Conservation (phyloP, 2,888 invertebrate species). For the Caprella mutica region DNA sequence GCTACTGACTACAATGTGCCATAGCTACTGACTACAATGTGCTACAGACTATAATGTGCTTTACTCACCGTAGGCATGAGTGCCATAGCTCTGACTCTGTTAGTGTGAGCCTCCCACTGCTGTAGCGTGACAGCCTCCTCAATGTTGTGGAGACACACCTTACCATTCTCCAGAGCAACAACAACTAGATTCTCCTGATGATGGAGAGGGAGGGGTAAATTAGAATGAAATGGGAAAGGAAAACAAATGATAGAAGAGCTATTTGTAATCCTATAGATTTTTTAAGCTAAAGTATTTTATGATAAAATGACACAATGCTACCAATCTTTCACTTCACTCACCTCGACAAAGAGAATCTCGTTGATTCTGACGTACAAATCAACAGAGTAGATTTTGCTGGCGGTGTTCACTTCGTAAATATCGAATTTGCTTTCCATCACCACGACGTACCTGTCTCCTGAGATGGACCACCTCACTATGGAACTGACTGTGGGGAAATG, state of each 20-base stretch:
- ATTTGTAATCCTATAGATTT: too few relatives aligned
- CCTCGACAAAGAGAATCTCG: constrained; percentile 55
- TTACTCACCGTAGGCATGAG: constrained; percentile 43
- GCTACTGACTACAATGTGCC: too few relatives aligned
- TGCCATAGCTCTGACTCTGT: constrained; percentile 16
- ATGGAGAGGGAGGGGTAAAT: too few relatives aligned
- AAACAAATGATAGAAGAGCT: too few relatives aligned
- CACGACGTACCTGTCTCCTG: constrained; percentile 63
- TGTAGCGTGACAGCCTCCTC: constrained; percentile 4
- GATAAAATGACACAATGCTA: too few relatives aligned
- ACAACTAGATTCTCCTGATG: constrained; percentile 49
- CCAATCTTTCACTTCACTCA: constrained; percentile 39
- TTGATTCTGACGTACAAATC: constrained; percentile 58
- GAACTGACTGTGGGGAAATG: too few relatives aligned
- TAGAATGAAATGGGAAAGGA: too few relatives aligned
- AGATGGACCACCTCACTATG: constrained; percentile 56
- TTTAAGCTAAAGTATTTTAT: too few relatives aligned
- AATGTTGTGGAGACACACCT: neutral
- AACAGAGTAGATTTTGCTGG: constrained; percentile 56
- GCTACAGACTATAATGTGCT: constrained; percentile 49
- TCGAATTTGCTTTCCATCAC: constrained; percentile 60
- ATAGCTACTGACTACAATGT: too few relatives aligned
- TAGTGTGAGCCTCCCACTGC: constrained; percentile 23
- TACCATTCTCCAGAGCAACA: constrained; percentile 42
- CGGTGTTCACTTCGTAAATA: constrained; percentile 67